Base-by-base conservation (phyloP, 2,888 invertebrate genomes). In the Marronus borbonicus region DNA sequence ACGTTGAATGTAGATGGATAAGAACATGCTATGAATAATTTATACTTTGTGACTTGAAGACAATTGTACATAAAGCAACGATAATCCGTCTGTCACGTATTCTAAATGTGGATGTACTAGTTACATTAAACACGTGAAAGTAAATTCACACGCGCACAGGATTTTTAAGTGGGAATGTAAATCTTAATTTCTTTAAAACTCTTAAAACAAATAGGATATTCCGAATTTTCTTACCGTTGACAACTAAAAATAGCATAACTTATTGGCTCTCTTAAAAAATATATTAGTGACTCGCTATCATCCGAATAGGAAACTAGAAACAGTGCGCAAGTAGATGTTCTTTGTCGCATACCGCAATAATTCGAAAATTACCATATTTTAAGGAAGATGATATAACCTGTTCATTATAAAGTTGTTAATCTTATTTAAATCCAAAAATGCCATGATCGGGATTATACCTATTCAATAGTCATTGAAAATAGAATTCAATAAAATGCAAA, bases 61-160 rank as follows among this genome's bases (percentile, higher is more conserved):
- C 69, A 50, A 69, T 69, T 69, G 69, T 50, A 69, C 36, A 64
- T 31, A 31, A 36, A 36, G n/a, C 36, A 64, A 28, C n/a, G 14
- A 64, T 10, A 8, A 55, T 20, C 20, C 28, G 28, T 36, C n/a
- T 7, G 64, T 64, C 28, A 66, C 66, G 66, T 62, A 62, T 28
- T 62, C 14, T 31, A 31, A 31, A 62, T 28, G 62, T 66, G 20
- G 17, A 44, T 66, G 31, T 66, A 49, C 72, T 58, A 28, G 17
- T 44, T 58, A 58, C 28, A 50, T 55, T n/a, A 58, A n/a, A 58
- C 36, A 39, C 50, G 72, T 58, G 72, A 72, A 72, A 72, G 60
- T 58, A 39, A 72, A 36, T 58, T 72, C 44, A n/a, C 39, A 58
- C 17, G 17, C 17, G n/a, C 66, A 17, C n/a, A 39, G 14, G 58